Evolutionary conservation across 30 jellyfish, hydroid and myxozoan genomes (phyloP), one percentile per base, ranked within the genome.

Genomic region (Cassiopea xamachana): DNA sequence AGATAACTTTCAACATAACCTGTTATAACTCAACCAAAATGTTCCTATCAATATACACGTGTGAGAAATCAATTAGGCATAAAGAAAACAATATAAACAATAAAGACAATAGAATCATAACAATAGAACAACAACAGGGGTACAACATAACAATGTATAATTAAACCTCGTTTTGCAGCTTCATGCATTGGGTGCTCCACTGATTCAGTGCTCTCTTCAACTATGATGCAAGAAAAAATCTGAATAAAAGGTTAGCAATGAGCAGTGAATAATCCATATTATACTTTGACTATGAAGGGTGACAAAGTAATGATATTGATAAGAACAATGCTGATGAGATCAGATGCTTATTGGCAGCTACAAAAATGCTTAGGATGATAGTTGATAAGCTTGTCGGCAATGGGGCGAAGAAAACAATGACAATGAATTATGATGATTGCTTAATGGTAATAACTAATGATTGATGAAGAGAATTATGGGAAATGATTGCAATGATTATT

Each of bases 91-190:
- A n/a, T n/a, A n/a, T n/a, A n/a, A n/a, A n/a, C n/a, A n/a, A n/a
- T n/a, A n/a, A n/a, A n/a, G n/a, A n/a, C n/a, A n/a, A n/a, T n/a
- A n/a, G n/a, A n/a, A n/a, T n/a, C n/a, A n/a, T n/a, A n/a, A n/a
- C n/a, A n/a, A n/a, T n/a, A n/a, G n/a, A n/a, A n/a, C n/a, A n/a
- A n/a, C n/a, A n/a, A n/a, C n/a, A n/a, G n/a, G n/a, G n/a, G n/a
- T n/a, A n/a, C n/a, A n/a, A n/a, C n/a, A n/a, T n/a, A n/a, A n/a
- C n/a, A n/a, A n/a, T n/a, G 0, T 27, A 27, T 27, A 27, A 27
- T 27, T 0, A 62, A 46, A 92, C 99, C 99, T 96, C 99, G 84
- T 79, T 96, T 96, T 62, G 99, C 99, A n/a, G 99, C 99, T 61
- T 96, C 98, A 77, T 96, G 99, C 90, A 96, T 77, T 19, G 99